Conservation (phyloP, 2,888 invertebrate genomes). For the Microchrysa polita region DNA sequence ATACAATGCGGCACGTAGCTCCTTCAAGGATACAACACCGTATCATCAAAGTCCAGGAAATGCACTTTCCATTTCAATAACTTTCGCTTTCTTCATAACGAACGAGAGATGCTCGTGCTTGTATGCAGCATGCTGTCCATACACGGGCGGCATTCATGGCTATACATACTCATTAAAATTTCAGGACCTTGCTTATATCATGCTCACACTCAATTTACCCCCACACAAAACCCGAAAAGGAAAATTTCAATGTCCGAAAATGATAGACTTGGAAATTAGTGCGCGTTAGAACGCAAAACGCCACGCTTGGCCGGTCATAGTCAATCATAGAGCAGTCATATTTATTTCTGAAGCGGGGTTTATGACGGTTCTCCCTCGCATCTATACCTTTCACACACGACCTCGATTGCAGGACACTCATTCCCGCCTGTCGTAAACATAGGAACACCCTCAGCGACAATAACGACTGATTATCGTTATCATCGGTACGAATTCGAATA, state of each 20-base stretch:
- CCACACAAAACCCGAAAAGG: neutral
- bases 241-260: constrained; percentile 30
- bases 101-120: neutral
- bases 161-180: constrained; percentile 41
- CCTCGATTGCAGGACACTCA: constrained; percentile 27
- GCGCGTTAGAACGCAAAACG: constrained; percentile 25
- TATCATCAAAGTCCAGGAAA: neutral
- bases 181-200: constrained; percentile 25
- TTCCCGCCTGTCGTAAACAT: constrained; percentile 39
- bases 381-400: neutral
- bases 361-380: constrained; percentile 6
- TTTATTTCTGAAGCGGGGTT: constrained; percentile 15
- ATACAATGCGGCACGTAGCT: neutral
- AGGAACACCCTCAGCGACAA: constrained; percentile 42
- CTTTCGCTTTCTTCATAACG: constrained; percentile 1
- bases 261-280: constrained; percentile 31
- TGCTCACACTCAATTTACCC: constrained; percentile 36
- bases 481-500: constrained; percentile 33
- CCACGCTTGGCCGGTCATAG: constrained; percentile 28
- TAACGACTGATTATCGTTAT: constrained; percentile 43
- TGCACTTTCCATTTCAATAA: constrained; percentile 39
- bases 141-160: too few species aligned
- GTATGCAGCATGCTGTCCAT: neutral
- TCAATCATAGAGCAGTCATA: constrained; percentile 41
- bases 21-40: neutral